Evolutionary conservation across 2,113 vertebrate species (phyloP), one percentile per base, ranked within the genome.

Genomic region (Sinocyclocheilus anophthalmus): DNA sequence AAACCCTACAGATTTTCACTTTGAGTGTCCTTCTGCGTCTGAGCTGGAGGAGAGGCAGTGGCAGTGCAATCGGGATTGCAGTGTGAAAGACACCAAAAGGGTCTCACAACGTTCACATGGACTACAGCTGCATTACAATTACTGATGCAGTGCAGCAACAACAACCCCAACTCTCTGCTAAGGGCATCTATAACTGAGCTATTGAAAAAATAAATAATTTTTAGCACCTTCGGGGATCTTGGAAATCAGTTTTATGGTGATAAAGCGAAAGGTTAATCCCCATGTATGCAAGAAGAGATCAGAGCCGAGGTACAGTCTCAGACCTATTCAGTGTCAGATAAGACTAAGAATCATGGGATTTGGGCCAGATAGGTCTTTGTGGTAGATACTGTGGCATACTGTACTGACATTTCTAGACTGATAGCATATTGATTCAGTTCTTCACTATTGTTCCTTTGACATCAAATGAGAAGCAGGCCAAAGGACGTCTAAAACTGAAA

Each of bases 231-330:
- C 14, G 0, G 81, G 30, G 30, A 70, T 70, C 48, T 83, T 69
- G 16, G n/a, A 72, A 55, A 37, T 72, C 65, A 39, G 26, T 37
- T 72, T 69, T 67, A 30, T 82, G 61, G n/a, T 50, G 80, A 82
- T 82, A 50, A 42, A 82, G 24, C 18, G 22, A 82, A 82, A 82
- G 80, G 67, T 70, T 57, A 83, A 83, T 83, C 81, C 81, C 67
- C 48, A 72, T 83, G 48, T 55, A 83, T 72, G 81, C 65, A 70
- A 53, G 20, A 50, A 72, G 65, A 83, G 67, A 83, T 83, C 72
- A 57, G 81, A 83, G 81, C 20, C 30, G 18, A 7, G 81, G 24
- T 83, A 55, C 81, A 69, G 63, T 82, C 80, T 82, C 80, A 82
- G 61, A 72, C 24, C 45, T 55, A 73, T 83, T 72, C 30, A 72